Percentiles rank a stretch among this genome's conserved stretches.
These are phyloP conservation scores for Cryptotis parvus DNA, from an alignment of 2,113 vertebrate genomes.

Conservation along the genomic window DNA sequence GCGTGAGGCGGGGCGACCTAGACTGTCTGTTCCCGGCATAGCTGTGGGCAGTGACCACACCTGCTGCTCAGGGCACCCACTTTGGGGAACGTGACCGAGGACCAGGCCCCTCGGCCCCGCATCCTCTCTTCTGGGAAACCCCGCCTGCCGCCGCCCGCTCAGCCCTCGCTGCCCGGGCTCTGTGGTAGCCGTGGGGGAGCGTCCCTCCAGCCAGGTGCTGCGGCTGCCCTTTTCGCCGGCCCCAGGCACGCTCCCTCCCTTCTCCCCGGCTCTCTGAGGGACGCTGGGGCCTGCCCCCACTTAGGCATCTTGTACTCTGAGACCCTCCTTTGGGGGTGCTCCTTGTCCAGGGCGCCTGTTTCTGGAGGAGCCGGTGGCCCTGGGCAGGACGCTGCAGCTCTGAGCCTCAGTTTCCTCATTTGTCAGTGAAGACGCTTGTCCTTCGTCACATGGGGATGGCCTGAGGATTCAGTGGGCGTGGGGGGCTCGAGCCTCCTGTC, in stretches of 20 bases:
- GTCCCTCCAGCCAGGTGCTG: not conserved
- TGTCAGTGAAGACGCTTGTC: no score
- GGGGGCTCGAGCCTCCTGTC: no score
- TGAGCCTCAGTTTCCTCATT: not conserved
- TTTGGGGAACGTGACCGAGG: not conserved
- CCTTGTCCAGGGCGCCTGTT: not conserved
- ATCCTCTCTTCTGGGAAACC: slow-evolving; percentile 71
- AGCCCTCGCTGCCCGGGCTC: not conserved
- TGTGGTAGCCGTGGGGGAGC: not conserved
- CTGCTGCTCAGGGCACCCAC: no score
- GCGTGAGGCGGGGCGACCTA: not conserved
- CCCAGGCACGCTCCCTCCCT: not conserved
- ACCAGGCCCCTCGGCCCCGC: not conserved
- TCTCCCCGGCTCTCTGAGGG: not conserved
- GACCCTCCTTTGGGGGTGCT: not conserved
- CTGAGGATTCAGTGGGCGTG: no score
- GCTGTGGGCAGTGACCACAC: not conserved
- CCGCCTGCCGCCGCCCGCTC: not conserved
- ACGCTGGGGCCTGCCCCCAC: not conserved
- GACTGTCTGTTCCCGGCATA: not conserved
- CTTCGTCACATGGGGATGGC: no score
- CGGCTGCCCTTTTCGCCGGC: not conserved
- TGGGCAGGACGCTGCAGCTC: not conserved
- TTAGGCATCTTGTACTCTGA: not conserved
- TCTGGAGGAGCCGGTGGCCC: not conserved